phyloP scores from a whole-genome alignment of 1,140 invertebrate species.

The Halyomorpha halys region DNA sequence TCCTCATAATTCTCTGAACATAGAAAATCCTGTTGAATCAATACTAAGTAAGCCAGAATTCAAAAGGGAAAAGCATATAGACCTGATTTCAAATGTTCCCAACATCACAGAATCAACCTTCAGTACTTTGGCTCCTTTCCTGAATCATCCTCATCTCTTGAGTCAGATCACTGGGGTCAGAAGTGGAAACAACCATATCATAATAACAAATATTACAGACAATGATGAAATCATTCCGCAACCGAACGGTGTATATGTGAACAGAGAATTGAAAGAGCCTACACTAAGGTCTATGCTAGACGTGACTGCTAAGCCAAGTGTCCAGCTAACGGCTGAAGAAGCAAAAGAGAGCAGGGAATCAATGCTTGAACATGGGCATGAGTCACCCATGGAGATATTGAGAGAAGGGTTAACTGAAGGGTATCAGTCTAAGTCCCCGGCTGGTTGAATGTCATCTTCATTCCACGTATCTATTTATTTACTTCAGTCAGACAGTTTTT shows the following conservation, averaged over 20 bases:
- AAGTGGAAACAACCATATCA: not conserved
- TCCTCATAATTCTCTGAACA: not conserved
- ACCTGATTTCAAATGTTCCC: not conserved
- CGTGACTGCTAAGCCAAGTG: not conserved
- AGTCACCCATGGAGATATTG: conserved; percentile 2
- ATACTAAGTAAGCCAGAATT: not conserved
- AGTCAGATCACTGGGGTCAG: not conserved
- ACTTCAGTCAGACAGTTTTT: not conserved
- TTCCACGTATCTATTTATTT: not conserved
- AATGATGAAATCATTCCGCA: not conserved
- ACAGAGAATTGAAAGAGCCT: not conserved
- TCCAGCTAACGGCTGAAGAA: not conserved
- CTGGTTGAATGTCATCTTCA: not conserved
- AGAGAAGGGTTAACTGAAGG: not conserved
- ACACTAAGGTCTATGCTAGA: not conserved
- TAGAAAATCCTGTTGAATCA: not conserved
- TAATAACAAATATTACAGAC: conserved; percentile 1
- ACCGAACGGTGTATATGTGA: not conserved
- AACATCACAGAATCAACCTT: not conserved
- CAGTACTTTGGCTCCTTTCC: not conserved
- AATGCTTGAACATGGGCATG: not conserved
- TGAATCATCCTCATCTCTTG: not conserved
- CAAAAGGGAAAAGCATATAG: conserved; percentile 8
- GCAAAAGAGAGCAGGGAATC: conserved; percentile 1
- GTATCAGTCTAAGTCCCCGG: not conserved